Percentiles rank a stretch among this genome's conserved stretches.
Conservation (phyloP, 2,113 vertebrate species). For the Nycticryphes semicollaris region DNA sequence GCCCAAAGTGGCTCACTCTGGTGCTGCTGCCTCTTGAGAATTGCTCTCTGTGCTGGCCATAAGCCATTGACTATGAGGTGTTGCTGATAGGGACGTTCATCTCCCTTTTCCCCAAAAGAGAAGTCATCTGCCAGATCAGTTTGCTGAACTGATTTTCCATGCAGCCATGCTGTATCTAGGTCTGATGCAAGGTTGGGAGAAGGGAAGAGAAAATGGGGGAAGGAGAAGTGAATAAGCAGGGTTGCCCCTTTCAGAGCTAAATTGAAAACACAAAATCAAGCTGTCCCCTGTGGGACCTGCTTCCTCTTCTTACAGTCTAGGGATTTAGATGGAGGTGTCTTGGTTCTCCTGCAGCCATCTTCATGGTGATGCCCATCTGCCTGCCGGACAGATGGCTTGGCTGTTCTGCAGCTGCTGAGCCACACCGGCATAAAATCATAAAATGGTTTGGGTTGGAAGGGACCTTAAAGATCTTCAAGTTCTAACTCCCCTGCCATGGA, state of each 20-base stretch:
- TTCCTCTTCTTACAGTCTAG: not conserved
- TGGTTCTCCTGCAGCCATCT: not conserved
- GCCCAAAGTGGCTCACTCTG: not conserved
- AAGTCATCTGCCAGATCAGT: not conserved
- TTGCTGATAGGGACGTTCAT: not conserved
- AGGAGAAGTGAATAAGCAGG: not conserved
- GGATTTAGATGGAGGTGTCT: not conserved
- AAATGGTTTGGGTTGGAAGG: no score
- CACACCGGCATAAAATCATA: not conserved
- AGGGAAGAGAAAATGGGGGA: not conserved
- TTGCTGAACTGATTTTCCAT: not conserved
- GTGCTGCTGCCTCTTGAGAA: not conserved
- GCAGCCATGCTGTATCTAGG: not conserved
- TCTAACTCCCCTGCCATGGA: no score
- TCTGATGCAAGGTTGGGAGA: not conserved
- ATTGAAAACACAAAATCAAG: not conserved
- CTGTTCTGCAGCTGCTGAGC: not conserved
- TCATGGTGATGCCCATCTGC: not conserved
- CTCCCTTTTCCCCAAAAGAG: not conserved
- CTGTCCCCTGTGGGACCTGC: not conserved
- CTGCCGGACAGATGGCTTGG: not conserved
- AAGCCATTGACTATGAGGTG: not conserved
- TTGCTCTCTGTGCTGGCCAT: fast-evolving
- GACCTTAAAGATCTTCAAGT: no score
- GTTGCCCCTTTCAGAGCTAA: not conserved